phyloP scores from a whole-genome alignment of 2,888 invertebrate species.

The Limnephilus auricula region DNA sequence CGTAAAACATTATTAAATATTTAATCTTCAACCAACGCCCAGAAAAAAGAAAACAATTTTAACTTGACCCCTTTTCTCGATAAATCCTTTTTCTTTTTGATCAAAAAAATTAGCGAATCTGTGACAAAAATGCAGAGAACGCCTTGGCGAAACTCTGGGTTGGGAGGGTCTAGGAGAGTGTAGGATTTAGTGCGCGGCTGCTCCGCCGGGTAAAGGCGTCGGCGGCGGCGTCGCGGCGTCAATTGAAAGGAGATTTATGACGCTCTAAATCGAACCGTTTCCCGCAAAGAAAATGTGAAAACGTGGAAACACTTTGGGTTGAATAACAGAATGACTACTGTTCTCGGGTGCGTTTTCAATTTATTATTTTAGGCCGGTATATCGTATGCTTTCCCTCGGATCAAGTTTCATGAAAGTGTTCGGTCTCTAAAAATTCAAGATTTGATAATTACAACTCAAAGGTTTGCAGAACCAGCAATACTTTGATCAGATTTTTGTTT shows the following conservation, averaged over 20 bases:
- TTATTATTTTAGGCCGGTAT: not conserved
- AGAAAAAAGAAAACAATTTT: no score
- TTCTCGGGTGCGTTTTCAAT: slow-evolving; percentile 6
- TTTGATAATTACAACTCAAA: not conserved
- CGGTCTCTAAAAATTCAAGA: not conserved
- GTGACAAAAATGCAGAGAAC: slow-evolving; percentile 5
- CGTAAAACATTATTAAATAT: no score
- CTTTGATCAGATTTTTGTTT: no score
- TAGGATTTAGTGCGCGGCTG: not conserved
- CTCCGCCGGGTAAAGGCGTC: not conserved
- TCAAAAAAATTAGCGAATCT: not conserved
- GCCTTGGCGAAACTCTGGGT: not conserved
- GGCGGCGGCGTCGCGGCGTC: slow-evolving; percentile 30
- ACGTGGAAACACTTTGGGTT: slow-evolving; percentile 27
- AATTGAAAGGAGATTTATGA: slow-evolving; percentile 45
- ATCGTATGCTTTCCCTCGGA: not conserved
- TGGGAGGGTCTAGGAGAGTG: not conserved
- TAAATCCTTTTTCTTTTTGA: not conserved
- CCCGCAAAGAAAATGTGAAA: slow-evolving; percentile 39
- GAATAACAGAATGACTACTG: slow-evolving; percentile 29
- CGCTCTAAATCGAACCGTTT: slow-evolving; percentile 43
- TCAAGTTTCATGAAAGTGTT: not conserved
- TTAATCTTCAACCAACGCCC: no score
- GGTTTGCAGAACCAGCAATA: no score
- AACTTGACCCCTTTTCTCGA: not conserved